A percentile compares a stretch with the other conserved stretches of the same genome.
These are phyloP conservation scores for Bombus haemorrhoidalis DNA, from an alignment of 1,140 invertebrate genomes.

Conservation along the genomic window DNA sequence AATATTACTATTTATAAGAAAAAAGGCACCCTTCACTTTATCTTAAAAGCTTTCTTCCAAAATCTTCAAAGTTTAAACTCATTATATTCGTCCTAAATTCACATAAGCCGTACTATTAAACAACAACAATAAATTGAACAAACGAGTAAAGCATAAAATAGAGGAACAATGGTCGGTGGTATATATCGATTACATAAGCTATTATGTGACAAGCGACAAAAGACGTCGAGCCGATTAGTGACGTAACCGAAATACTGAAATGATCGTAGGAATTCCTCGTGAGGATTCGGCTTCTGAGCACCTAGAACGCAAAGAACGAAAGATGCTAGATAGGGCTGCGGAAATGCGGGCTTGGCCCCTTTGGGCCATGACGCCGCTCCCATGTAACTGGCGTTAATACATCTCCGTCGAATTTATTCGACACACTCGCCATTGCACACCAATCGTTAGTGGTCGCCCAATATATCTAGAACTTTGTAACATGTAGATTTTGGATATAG, in stretches of 20 bases:
- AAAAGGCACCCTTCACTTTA: too few relatives aligned
- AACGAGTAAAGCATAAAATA: neutral
- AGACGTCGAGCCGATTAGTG: neutral
- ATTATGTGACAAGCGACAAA: neutral
- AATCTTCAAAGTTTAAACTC: too few relatives aligned
- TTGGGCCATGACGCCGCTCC: slow-evolving; percentile 78
- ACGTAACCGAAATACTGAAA: slow-evolving; percentile 21
- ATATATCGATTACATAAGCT: neutral
- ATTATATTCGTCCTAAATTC: too few relatives aligned
- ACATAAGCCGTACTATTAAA: neutral
- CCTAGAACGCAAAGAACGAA: slow-evolving; percentile 49
- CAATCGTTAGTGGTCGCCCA: neutral
- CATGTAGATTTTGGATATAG: too few relatives aligned
- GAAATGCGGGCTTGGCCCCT: slow-evolving; percentile 78
- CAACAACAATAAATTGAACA: neutral
- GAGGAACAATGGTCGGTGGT: neutral
- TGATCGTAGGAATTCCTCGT: slow-evolving; percentile 10
- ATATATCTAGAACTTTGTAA: neutral
- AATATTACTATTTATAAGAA: too few relatives aligned
- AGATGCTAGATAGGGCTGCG: slow-evolving; percentile 74
- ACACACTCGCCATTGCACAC: neutral
- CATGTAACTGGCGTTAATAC: slow-evolving; percentile 49
- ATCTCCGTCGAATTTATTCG: slow-evolving; percentile 14
- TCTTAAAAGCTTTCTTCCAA: too few relatives aligned
- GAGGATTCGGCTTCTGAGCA: slow-evolving; percentile 27